Evolutionary conservation across 2,797 vertebrate species (phyloP), one percentile per base, ranked within the genome.

Genomic region (Hippocampus kuda): DNA sequence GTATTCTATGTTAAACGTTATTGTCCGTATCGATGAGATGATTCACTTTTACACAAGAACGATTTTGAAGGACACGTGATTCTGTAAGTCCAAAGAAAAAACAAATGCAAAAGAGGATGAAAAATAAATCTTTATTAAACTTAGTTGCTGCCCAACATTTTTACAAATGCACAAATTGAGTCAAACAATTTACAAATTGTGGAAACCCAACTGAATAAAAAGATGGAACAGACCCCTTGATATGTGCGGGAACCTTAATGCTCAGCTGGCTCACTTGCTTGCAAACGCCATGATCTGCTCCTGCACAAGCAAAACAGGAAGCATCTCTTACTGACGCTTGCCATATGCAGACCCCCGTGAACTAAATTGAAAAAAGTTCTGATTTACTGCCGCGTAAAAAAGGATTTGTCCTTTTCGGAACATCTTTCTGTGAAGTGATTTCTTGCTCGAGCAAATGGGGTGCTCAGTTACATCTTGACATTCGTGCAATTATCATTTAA

Each of bases 211-310:
- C 11, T 46, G 44, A 46, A 46, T 46, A 15, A 18, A 51, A 51
- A 51, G 49, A 51, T 51, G 18, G 16, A 51, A 51, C 49, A 5
- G 18, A 16, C 16, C 48, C 48, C 16, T 49, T 49, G 48, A 49
- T 11, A 13, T 44, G 42, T 65, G 44, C 16, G 72, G 79, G 68
- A 79, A 74, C 71, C 72, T 18, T 27, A 65, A 65, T 4, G 7
- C 67, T 65, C 49, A 56, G 64, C 69, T 59, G 57, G 51, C 49
- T 96, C 89, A 98, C 76, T 94, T 97, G 89, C 93, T 98, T 68
- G 95, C 96, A 82, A 93, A 98, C 16, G 92, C 90, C 88, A 99
- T 92, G 68, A 98, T 98, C 89, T 98, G 93, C 75, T 97, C 95
- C 97, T 99, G 85, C 91, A 77, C 70, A 70, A 87, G 80, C 76